Base-by-base conservation (phyloP, 2,888 invertebrate genomes). In the Rotaria magnacalcarata region DNA sequence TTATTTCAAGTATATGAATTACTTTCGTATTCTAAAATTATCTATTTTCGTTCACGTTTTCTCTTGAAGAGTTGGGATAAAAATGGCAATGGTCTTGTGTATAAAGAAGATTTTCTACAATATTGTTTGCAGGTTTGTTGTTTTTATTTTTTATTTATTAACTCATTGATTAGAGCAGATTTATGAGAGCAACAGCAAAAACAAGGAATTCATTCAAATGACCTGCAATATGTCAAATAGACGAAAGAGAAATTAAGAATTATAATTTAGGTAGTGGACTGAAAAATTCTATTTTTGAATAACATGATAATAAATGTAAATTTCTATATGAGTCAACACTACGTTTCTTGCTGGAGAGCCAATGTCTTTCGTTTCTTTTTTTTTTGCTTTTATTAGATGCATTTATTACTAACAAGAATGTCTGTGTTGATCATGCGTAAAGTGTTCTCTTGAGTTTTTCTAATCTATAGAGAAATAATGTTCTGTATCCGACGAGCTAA, bases 81-180 rank as follows among this genome's bases (percentile, higher is more conserved):
- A 47, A 8, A 80, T 80, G 11, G 80, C 14, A 47, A 5, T 80
- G 80, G 80, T 80, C 11, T 41, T 47, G 19, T 80, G 19, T 10
- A 43, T 43, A 24, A n/a, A 47, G 47, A 47, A 47, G 80, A 80
- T 80, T 80, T 80, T 80, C 24, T 80, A 5, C 43, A 10, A 10
- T 43, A 47, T 47, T 80, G 80, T 47, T 80, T 80, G 14, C 80
- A 80, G 80, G 80, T 80, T 80, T 24, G 80, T 80, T 10, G 5
- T 54, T 54, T 34, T 34, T 34, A 34, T 34, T 34, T 34, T 34
- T 34, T 34, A 34, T 34, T 34, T 34, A 2, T 34, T 34, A 34
- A 54, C 52, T 52, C 14, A 52, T 52, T 54, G 5, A 21, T 54
- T 54, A 54, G 19, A 4, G 21, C 21, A 54, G 6, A 54, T 54